Evolutionary conservation across 1,140 invertebrate species (phyloP).

Genomic region (Anastrepha obliqua): DNA sequence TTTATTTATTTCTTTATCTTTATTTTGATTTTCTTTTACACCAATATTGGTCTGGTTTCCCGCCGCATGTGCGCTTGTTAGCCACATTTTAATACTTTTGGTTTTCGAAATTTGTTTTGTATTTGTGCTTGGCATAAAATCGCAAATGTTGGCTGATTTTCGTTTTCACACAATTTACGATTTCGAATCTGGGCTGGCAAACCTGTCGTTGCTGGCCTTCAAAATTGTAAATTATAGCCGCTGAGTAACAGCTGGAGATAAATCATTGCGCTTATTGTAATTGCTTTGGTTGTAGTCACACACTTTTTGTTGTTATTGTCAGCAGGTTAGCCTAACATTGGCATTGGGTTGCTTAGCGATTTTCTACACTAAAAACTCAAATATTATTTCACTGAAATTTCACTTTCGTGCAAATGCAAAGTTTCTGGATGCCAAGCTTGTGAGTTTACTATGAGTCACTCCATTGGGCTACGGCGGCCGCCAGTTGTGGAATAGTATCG

Average conservation of each 20-base stretch:
- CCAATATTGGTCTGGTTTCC: background rate
- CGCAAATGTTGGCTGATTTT: conserved; percentile 18
- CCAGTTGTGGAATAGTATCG: too few species aligned
- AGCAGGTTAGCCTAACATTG: too few species aligned
- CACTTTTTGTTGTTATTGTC: background rate
- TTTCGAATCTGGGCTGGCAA: background rate
- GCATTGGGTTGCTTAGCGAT: background rate
- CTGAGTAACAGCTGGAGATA: conserved; percentile 36
- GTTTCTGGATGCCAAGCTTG: background rate
- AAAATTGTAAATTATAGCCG: conserved; percentile 28
- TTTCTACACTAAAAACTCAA: background rate
- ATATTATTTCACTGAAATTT: background rate
- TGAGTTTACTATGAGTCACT: background rate
- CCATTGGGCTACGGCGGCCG: too few species aligned
- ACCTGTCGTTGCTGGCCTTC: conserved; percentile 43
- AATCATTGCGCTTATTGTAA: conserved; percentile 48
- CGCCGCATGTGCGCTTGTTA: conserved; percentile 7
- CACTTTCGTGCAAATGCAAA: background rate
- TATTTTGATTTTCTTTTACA: background rate
- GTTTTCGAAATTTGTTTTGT: conserved; percentile 44
- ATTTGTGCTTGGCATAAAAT: conserved; percentile 19
- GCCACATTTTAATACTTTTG: conserved; percentile 5
- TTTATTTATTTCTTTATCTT: background rate
- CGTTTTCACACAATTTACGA: background rate
- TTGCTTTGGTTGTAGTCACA: conserved; percentile 24